These are phyloP conservation scores for Drosophila tani DNA, from an alignment of 1,140 invertebrate species.

Conservation along the genomic window DNA sequence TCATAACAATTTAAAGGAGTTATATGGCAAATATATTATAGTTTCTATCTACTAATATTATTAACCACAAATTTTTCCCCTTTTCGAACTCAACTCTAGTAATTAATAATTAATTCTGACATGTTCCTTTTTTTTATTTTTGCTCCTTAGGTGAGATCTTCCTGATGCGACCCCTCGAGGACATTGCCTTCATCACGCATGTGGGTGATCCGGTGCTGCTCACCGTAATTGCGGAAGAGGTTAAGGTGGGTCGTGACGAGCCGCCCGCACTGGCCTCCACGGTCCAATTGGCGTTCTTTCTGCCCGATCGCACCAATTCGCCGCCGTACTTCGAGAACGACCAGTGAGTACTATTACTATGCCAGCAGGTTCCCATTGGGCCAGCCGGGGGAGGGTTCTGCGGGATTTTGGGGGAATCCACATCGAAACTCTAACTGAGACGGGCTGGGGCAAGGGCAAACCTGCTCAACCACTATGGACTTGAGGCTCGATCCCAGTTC, in stretches of 20 bases:
- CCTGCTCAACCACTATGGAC: constrained; percentile 54
- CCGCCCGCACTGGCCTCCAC: constrained; percentile 91
- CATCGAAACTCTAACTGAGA: constrained; percentile 4
- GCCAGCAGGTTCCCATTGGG: constrained; percentile 22
- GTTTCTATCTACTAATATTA: too few species aligned
- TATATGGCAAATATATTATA: too few species aligned
- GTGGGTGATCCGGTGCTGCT: constrained; percentile 92
- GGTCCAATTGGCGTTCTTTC: constrained; percentile 91
- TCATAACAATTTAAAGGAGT: background rate
- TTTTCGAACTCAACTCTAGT: background rate
- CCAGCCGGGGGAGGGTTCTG: background rate
- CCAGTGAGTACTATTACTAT: constrained; percentile 87
- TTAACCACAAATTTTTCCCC: background rate
- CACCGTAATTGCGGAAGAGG: constrained; percentile 93
- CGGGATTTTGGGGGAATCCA: constrained; percentile 15
- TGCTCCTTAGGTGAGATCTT: constrained; percentile 89
- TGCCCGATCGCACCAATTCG: constrained; percentile 90
- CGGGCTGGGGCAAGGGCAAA: constrained; percentile 41
- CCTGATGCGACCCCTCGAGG: constrained; percentile 89
- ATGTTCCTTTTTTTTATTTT: background rate
- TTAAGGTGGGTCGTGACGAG: constrained; percentile 89
- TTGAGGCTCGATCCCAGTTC: background rate
- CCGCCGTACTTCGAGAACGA: constrained; percentile 92
- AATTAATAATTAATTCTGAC: background rate
- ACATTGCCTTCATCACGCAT: constrained; percentile 91